These are phyloP conservation scores for Zhuqinia jingwanae DNA, from an alignment of 2,888 invertebrate genomes.

Conservation along the genomic window DNA sequence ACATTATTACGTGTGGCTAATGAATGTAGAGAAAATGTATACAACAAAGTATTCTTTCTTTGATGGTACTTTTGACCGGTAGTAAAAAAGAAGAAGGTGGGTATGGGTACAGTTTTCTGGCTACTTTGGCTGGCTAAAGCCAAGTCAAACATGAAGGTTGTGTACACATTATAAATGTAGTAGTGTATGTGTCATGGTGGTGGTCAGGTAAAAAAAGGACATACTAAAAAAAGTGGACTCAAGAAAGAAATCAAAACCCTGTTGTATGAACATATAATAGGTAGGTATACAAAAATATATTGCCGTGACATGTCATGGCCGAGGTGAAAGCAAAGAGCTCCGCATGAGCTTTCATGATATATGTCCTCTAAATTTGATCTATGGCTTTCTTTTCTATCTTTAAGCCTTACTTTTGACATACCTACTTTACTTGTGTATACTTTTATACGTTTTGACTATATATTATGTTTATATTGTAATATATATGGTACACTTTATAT, in stretches of 20 bases:
- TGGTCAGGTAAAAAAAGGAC: neutral
- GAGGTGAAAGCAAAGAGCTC: neutral
- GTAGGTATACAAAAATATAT: neutral
- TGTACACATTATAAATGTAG: neutral
- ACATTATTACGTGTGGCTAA: conserved; percentile 11
- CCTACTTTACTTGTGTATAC: neutral
- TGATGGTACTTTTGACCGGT: too few species aligned
- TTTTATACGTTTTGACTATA: neutral
- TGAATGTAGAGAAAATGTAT: conserved; percentile 25
- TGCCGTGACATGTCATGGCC: conserved; percentile 21
- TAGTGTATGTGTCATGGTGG: too few species aligned
- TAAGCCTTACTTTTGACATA: neutral
- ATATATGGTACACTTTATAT: too few species aligned
- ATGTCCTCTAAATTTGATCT: conserved; percentile 70
- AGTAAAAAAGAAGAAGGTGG: neutral
- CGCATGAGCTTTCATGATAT: conserved; percentile 55
- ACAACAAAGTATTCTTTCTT: neutral
- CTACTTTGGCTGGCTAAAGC: neutral
- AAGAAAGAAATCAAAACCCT: neutral
- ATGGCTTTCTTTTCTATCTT: conserved; percentile 58
- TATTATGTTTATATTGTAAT: too few species aligned
- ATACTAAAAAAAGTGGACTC: neutral
- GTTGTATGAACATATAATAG: neutral
- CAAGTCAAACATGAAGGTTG: neutral
- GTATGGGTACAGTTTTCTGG: neutral